Evolutionary conservation across 2,113 vertebrate genomes (phyloP), one percentile per base, ranked within the genome.

Genomic region (Centrocercus urophasianus): DNA sequence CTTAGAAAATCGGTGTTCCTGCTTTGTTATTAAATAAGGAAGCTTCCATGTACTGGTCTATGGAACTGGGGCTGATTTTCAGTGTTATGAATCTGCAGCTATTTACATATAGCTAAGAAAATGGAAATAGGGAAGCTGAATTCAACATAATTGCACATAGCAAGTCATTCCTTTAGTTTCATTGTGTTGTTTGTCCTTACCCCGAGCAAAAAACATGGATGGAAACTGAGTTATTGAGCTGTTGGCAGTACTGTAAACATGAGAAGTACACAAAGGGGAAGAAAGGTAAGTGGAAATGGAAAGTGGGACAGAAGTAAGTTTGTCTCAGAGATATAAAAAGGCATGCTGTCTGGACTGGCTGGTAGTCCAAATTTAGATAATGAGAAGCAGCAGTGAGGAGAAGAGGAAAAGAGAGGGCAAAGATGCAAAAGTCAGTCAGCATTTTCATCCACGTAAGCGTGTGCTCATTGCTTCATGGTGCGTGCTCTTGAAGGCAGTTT

Each of bases 101-200:
- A 30, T 27, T 89, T 83, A 42, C 10, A 32, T 79, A 30, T 42
- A 45, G 17, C 45, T 43, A 65, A 72, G 61, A 54, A 91, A 64
- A 45, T 74, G 36, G 87, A 85, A 85, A 57, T 11, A 72, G 13
- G 3, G 21, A 9, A 56, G 18, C 19, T 76, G 67, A 57, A 72
- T 61, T 47, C 36, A 0, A 0, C 42, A 6, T 30, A 30, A 7
- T 2, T 74, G 8, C 30, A 52, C 47, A 8, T 54, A n/a, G 32
- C 40, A 40, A 40, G 40, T 40, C 77, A 59, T 60, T 40, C 45
- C 24, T 91, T 73, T 73, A 86, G 79, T 93, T 96, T 90, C 83
- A 88, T 83, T 83, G 9, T 42, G 28, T 10, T 83, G 18, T 54
- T 89, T 92, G 75, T 75, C 65, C 43, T 65, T 89, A 56, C 71